Percentiles rank a stretch among this genome's conserved stretches.
Evolutionary conservation across 2,888 invertebrate genomes (phyloP).

Genomic region (Macaria notata): DNA sequence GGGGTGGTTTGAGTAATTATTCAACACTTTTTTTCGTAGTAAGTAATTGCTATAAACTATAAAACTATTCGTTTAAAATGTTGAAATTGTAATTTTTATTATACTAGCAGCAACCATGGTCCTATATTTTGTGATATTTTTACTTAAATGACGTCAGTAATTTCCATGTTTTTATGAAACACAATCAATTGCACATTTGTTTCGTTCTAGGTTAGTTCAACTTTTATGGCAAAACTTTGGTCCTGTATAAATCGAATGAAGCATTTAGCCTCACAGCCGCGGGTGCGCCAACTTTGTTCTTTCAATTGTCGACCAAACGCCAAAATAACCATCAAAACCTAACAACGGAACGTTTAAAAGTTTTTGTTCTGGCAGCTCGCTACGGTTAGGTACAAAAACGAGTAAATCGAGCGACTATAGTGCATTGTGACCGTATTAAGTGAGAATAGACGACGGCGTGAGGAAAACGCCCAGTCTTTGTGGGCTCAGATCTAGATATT

Average conservation of each 20-base stretch:
- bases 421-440: conserved; percentile 67
- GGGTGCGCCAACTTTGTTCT: conserved; percentile 11
- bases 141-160: too few relatives aligned
- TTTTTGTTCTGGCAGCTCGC: conserved; percentile 49
- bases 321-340: conserved; percentile 36
- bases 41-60: too few relatives aligned
- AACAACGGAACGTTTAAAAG: conserved; percentile 46
- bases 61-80: too few relatives aligned
- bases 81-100: too few relatives aligned
- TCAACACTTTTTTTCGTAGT: too few relatives aligned
- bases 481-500: conserved; percentile 23
- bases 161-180: too few relatives aligned
- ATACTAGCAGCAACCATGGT: too few relatives aligned
- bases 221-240: background rate
- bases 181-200: too few relatives aligned
- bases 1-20: too few relatives aligned
- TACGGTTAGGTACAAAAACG: conserved; percentile 51
- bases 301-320: conserved; percentile 32
- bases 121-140: too few relatives aligned
- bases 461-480: conserved; percentile 52
- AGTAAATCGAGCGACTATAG: conserved; percentile 58
- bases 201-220: too few relatives aligned
- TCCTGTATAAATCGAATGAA: background rate
- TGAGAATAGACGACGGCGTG: conserved; percentile 56
- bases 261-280: background rate